Conservation (phyloP, 1,140 invertebrate genomes). For the Achatina immaculata region DNA sequence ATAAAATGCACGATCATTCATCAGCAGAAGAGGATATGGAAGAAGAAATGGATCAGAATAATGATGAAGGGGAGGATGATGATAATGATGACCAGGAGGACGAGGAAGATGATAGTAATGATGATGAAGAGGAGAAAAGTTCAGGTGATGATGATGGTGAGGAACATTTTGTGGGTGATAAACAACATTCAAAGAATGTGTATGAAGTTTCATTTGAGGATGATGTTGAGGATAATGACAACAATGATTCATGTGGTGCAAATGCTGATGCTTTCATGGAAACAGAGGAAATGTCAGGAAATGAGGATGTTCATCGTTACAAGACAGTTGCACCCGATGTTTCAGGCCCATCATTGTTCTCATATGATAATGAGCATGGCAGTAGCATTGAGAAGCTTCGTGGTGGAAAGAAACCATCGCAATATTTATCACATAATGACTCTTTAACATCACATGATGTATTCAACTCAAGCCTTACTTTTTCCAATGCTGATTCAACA, state of each 20-base stretch:
- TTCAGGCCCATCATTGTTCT: not conserved
- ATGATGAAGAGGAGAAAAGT: conserved; percentile 17
- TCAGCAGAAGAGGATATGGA: conserved; percentile 18
- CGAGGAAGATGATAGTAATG: conserved; percentile 5
- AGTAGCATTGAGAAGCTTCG: not conserved
- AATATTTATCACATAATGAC: not conserved
- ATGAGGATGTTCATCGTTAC: not conserved
- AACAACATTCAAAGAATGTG: not conserved
- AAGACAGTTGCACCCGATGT: not conserved
- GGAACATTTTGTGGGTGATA: not conserved
- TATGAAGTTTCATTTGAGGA: conserved; percentile 29
- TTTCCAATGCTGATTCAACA: not conserved
- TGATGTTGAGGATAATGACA: not conserved
- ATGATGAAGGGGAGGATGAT: conserved; percentile 6
- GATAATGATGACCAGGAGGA: conserved; percentile 5
- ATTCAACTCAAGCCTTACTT: not conserved
- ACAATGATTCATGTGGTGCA: not conserved
- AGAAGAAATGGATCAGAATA: conserved; percentile 9
- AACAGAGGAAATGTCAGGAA: not conserved
- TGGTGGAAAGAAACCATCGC: not conserved
- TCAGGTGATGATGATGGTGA: conserved; percentile 12
- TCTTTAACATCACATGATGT: not conserved
- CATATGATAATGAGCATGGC: not conserved
- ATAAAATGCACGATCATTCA: not conserved
- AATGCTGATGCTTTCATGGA: conserved; percentile 21